Conservation (phyloP, 1,140 invertebrate genomes). For the Hesperophylax magnus region DNA sequence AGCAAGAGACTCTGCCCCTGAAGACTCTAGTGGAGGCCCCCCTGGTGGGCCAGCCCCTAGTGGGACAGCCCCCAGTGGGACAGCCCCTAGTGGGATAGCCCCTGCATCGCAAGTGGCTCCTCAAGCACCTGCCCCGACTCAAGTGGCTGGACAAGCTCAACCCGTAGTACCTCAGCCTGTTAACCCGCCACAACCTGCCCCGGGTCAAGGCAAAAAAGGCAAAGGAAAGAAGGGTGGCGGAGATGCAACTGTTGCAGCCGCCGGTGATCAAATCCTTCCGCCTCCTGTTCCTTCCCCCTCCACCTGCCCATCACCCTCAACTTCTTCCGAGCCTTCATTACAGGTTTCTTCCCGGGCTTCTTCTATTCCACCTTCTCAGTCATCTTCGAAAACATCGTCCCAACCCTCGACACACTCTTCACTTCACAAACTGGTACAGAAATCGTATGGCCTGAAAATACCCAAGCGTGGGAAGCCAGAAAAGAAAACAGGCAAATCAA, state of each 20-base stretch:
- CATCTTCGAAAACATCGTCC: neutral
- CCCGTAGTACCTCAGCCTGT: neutral
- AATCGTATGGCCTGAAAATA: neutral
- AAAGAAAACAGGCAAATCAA: constrained; percentile 6
- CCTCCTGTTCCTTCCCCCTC: neutral
- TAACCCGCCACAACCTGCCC: neutral
- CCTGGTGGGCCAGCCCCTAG: neutral
- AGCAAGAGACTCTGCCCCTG: too few relatives aligned
- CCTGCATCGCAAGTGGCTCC: neutral
- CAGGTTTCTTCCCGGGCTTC: neutral
- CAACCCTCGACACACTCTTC: neutral
- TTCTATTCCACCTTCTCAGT: neutral
- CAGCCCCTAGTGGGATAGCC: neutral
- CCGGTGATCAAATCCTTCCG: too few relatives aligned
- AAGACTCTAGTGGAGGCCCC: neutral
- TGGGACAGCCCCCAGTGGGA: neutral
- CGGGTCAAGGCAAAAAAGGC: neutral
- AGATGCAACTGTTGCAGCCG: neutral
- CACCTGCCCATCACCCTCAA: neutral
- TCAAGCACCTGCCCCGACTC: neutral
- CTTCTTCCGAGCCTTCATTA: neutral
- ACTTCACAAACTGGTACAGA: neutral
- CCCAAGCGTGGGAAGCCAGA: constrained; percentile 2
- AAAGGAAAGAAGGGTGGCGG: neutral
- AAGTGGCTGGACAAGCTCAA: neutral